These are phyloP conservation scores for Apocheima hispidaria DNA, from an alignment of 2,888 invertebrate genomes.

Conservation along the genomic window DNA sequence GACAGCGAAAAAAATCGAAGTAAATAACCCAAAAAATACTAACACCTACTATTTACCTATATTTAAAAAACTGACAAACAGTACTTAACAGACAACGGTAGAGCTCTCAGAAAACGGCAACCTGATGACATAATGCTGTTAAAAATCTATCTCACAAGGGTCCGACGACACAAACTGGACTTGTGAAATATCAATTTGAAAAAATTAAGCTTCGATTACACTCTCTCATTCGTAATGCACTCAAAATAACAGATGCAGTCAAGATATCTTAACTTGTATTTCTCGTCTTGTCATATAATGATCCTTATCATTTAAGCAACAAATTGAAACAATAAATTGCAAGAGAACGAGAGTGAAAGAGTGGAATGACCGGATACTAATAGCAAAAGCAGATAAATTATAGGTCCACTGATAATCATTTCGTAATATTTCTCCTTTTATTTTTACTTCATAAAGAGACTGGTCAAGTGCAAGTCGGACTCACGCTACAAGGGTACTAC, in stretches of 20 bases:
- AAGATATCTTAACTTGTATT: conserved; percentile 31
- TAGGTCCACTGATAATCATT: neutral
- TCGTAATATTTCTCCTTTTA: neutral
- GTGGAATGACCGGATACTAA: conserved; percentile 29
- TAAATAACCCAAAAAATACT: no score
- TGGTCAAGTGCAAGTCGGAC: no score
- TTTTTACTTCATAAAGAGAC: no score
- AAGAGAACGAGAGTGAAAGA: conserved; percentile 38
- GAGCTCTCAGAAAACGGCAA: neutral
- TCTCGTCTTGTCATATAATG: conserved; percentile 31
- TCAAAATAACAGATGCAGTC: conserved; percentile 28
- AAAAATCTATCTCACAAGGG: neutral
- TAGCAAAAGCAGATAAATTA: conserved; percentile 12
- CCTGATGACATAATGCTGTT: neutral
- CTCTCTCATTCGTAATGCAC: conserved; percentile 12
- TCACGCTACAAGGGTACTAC: no score
- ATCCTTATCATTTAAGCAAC: conserved; percentile 35
- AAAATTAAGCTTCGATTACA: conserved; percentile 17
- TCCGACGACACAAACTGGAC: neutral
- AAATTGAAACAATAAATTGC: conserved; percentile 42
- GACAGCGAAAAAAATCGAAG: no score
- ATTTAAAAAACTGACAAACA: neutral
- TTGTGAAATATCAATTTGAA: conserved; percentile 8
- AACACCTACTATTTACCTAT: neutral
- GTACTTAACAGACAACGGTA: neutral